Conservation (phyloP, 2,113 vertebrate species). For the Suncus etruscus region DNA sequence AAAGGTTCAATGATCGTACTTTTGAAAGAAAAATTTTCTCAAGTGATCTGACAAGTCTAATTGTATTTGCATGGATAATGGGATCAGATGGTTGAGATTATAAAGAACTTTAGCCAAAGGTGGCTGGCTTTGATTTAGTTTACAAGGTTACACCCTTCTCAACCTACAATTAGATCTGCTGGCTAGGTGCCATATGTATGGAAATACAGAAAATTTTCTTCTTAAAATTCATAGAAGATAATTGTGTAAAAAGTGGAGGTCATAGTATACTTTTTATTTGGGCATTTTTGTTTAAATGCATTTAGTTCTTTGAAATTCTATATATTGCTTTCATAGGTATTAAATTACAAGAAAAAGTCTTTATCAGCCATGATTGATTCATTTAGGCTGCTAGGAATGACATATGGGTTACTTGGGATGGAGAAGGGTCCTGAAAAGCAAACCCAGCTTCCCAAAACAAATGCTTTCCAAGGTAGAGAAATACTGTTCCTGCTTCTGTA, state of each 20-base stretch:
- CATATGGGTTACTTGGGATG: too few species aligned
- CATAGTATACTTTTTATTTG: background rate
- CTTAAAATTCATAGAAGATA: slow-evolving; percentile 22
- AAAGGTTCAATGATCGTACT: background rate
- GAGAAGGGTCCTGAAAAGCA: background rate
- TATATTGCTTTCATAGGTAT: slow-evolving; percentile 13
- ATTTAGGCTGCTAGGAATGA: background rate
- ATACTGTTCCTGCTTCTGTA: background rate
- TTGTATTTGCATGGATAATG: background rate
- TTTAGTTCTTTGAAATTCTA: background rate
- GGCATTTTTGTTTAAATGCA: background rate
- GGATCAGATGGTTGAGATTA: background rate
- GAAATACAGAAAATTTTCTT: background rate
- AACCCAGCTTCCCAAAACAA: background rate
- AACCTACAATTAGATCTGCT: background rate
- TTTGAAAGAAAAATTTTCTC: slow-evolving; percentile 50
- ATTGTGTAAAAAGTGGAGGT: background rate
- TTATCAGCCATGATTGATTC: background rate
- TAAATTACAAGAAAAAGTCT: slow-evolving; percentile 6
- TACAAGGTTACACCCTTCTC: background rate
- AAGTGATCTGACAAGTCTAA: background rate
- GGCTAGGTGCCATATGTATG: background rate
- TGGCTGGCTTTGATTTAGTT: background rate
- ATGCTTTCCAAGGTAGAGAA: background rate
- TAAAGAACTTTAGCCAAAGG: background rate